Evolutionary conservation across 2,797 vertebrate genomes (phyloP).

Genomic region (Enteromius anoplus): DNA sequence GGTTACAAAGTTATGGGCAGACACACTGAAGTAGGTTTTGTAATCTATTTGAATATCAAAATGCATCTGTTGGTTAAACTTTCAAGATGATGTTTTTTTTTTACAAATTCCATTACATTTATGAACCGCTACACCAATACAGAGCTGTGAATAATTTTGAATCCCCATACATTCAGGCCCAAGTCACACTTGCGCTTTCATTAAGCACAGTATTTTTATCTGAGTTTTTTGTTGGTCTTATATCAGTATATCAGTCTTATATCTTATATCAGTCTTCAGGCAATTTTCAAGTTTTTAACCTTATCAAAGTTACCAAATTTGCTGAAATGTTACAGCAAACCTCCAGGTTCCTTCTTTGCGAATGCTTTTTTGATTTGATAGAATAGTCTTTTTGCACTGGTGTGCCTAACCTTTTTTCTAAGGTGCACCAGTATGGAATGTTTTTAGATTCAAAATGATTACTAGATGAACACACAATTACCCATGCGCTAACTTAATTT

Average conservation of each 20-base stretch:
- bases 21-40: not conserved
- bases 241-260: too few relatives aligned
- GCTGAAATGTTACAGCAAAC: not conserved
- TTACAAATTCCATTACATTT: not conserved
- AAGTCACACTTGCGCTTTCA: not conserved
- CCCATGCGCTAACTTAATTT: too few relatives aligned
- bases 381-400: too few relatives aligned
- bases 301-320: not conserved
- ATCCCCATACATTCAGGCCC: not conserved
- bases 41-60: not conserved
- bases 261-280: not conserved
- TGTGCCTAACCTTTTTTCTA: too few relatives aligned
- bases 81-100: too few relatives aligned
- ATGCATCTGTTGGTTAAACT: not conserved
- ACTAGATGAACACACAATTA: too few relatives aligned
- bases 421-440: too few relatives aligned
- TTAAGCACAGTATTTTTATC: not conserved
- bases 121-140: not conserved
- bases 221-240: not conserved
- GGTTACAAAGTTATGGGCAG: not conserved
- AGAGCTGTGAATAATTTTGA: not conserved
- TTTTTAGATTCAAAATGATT: too few relatives aligned
- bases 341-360: not conserved
- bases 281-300: not conserved
- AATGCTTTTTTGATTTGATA: not conserved